Percentiles rank a stretch among this genome's conserved stretches.
phyloP scores from a whole-genome alignment of 2,113 vertebrate species.

The Natator depressus region DNA sequence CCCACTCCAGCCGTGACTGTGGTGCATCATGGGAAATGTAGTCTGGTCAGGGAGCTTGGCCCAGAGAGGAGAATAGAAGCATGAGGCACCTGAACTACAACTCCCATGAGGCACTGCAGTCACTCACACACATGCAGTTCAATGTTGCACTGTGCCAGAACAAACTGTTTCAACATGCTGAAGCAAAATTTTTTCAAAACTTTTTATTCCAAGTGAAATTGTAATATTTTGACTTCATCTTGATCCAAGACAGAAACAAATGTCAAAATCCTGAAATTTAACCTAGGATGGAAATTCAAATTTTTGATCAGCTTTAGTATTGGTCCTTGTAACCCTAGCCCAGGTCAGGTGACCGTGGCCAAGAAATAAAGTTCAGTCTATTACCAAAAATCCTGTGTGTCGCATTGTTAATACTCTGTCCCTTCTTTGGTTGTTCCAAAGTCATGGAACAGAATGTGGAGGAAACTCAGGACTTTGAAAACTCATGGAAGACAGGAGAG shows the following conservation, averaged over 20 bases:
- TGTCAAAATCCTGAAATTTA: not conserved
- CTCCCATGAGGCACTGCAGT: not conserved
- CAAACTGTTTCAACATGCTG: not conserved
- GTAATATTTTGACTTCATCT: not conserved
- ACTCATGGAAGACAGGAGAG: not conserved
- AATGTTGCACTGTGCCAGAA: not conserved
- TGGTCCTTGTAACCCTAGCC: not conserved
- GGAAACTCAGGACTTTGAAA: not conserved
- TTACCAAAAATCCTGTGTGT: not conserved
- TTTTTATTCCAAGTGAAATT: not conserved
- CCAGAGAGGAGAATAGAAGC: not conserved
- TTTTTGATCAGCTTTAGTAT: not conserved
- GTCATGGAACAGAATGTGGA: not conserved
- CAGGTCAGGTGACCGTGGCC: not conserved
- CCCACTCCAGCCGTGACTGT: not conserved
- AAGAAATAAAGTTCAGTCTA: not conserved
- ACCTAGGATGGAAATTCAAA: not conserved
- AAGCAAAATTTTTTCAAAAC: not conserved
- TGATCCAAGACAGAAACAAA: not conserved
- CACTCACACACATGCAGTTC: not conserved
- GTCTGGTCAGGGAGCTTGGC: not conserved
- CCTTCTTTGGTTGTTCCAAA: not conserved
- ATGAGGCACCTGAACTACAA: not conserved
- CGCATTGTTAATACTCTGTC: not conserved
- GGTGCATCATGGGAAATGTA: not conserved